Base-by-base conservation (phyloP, 2,113 vertebrate genomes). In the Petrocephalus microphthalmus region DNA sequence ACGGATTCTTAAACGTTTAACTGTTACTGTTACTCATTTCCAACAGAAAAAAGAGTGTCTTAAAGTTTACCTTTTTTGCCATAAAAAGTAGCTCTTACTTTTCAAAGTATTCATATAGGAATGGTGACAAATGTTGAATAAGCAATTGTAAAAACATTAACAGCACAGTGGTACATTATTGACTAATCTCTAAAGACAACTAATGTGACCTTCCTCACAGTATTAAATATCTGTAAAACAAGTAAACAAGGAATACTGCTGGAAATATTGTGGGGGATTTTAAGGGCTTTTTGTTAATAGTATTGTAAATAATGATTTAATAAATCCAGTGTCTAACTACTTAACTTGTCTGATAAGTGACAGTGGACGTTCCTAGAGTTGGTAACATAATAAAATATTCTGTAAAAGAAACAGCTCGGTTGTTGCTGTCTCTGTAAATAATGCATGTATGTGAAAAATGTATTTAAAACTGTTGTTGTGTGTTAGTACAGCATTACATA, bases 291-390 rank as follows among this genome's bases (percentile, higher is more conserved):
- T 51, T 51, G 90, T 90, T 87, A 88, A 94, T 93, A 93, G 94
- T 93, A 95, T 57, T 89, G 94, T 95, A 95, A 94, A 95, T 95
- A 94, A 94, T 94, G 93, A 93, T 94, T 94, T 95, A 95, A 94
- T 94, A 92, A 94, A 94, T 67, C 49, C 71, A 90, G 89, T 88
- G 47, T 85, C 86, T 88, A 89, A 85, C 67, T 89, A 57, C 67
- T 81, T 87, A 87, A 87, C 85, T 67, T 89, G 51, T 87, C 86
- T 87, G 51, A 87, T 56, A 82, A 89, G 51, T 52, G 51, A 33
- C 60, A 74, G 67, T 82, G 85, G 53, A 51, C 10, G 60, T 60
- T 60, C 17, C 84, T 89, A 60, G 85, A 87, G 71, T 49, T 57
- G 60, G 20, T 81, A 15, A 19, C 74, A 54, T 82, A 87, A 89